Evolutionary conservation across 2,797 vertebrate genomes (phyloP), one percentile per base, ranked within the genome.

Genomic region (Myotis vivesi): DNA sequence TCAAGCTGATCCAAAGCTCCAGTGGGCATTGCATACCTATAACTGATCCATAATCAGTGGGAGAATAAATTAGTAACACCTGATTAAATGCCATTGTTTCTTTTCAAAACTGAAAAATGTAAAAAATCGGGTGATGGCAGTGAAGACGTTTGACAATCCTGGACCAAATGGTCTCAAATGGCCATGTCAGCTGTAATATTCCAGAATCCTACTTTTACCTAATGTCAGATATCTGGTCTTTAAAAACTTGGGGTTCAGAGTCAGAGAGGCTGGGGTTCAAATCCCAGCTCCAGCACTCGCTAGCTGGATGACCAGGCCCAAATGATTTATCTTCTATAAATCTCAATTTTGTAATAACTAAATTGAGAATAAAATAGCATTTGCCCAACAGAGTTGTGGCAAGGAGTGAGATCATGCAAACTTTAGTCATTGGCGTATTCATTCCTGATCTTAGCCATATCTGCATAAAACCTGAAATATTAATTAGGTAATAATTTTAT

Each of bases 381-480:
- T 89, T 94, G 90, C 55, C 77, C 22, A 23, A 79, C 25, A 72
- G 28, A 66, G 17, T 36, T 25, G 46, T 77, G 59, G 49, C 30
- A 90, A 83, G 16, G 55, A 77, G 23, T 87, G 51, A 94, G 62
- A 90, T 57, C 33, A 92, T 49, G 57, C 30, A 75, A 72, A 38
- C 4, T 49, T 41, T 12, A 55, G 13, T 62, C 51, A 30, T 13
- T 28, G 19, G 46, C 22, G 9, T 41, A 66, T 3, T 33, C n/a
- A 51, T 89, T 79, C 51, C 38, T 57, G 15, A 36, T 22, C 46
- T 25, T 75, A 77, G 38, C 41, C 66, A 59, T 66, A 66, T 71
- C 41, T 92, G 10, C 89, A 80, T 66, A 76, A 89, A 93, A 62
- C 16, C 71, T 86, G n/a, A 92, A 71, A 49, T 90, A 62, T 62